phyloP scores from a whole-genome alignment of 2,113 vertebrate species.

The Nycticryphes semicollaris region DNA sequence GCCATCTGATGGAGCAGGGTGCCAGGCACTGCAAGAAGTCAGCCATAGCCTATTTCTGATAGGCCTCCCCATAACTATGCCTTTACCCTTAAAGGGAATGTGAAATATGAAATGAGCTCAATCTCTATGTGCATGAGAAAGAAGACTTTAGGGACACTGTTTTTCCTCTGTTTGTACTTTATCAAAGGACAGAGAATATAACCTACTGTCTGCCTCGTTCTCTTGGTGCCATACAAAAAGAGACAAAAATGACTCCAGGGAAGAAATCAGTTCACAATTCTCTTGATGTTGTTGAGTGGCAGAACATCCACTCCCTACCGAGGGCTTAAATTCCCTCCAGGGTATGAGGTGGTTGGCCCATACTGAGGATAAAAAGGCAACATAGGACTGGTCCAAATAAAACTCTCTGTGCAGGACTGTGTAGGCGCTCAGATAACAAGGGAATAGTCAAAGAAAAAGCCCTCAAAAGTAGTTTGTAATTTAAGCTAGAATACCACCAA shows the following conservation, averaged over 20 bases:
- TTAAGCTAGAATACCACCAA: not conserved
- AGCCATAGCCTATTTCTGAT: not conserved
- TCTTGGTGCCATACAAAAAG: not conserved
- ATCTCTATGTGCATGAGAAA: not conserved
- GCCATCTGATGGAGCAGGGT: not conserved
- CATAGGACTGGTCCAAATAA: not conserved
- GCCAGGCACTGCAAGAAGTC: not conserved
- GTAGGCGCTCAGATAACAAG: not conserved
- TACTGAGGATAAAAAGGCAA: not conserved
- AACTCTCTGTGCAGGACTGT: not conserved
- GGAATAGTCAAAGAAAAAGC: not conserved
- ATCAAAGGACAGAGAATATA: not conserved
- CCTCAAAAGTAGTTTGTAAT: not conserved
- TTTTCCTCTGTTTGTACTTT: not conserved
- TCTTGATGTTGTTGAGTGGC: not conserved
- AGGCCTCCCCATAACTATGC: not conserved
- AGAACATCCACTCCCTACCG: not conserved
- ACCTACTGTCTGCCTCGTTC: not conserved
- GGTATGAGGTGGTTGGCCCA: not conserved
- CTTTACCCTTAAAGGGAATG: not conserved
- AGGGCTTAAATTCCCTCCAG: not conserved
- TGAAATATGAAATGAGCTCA: not conserved
- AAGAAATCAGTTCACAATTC: not conserved
- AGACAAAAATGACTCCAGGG: not conserved
- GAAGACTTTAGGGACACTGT: not conserved